A percentile compares a stretch with the other conserved stretches of the same genome.
phyloP scores from a whole-genome alignment of 2,797 vertebrate species.

The Sylvilagus floridanus region DNA sequence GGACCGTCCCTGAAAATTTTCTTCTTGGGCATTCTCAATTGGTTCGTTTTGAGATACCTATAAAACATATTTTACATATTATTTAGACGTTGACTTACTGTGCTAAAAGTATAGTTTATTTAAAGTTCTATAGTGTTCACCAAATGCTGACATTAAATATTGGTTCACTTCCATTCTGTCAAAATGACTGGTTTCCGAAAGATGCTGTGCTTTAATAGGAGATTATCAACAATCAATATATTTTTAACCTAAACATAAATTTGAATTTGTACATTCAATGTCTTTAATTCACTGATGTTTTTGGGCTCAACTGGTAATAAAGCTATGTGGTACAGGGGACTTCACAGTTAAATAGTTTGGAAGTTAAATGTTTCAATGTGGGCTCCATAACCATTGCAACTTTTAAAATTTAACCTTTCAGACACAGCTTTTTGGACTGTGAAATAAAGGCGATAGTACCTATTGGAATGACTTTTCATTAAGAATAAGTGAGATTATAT shows the following conservation, averaged over 20 bases:
- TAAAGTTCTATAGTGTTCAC: neutral
- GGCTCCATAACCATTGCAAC: neutral
- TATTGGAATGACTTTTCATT: neutral
- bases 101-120: neutral
- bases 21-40: slow-evolving; percentile 88
- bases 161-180: neutral
- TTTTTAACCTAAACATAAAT: slow-evolving; percentile 19
- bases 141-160: neutral
- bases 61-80: slow-evolving; percentile 59
- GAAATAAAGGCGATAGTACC: slow-evolving; percentile 3
- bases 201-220: neutral
- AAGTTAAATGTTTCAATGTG: neutral
- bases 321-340: neutral
- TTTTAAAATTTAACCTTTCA: neutral
- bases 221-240: neutral
- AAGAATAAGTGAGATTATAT: slow-evolving; percentile 37
- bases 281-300: neutral
- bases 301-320: neutral
- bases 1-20: slow-evolving; percentile 83
- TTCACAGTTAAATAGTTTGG: too few species aligned
- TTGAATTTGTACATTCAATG: neutral
- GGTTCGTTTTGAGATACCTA: slow-evolving; percentile 85
- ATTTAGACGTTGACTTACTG: slow-evolving; percentile 4
- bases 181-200: neutral
- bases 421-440: neutral